phyloP scores from a whole-genome alignment of 2,888 invertebrate species.

The Tethea ocularis region DNA sequence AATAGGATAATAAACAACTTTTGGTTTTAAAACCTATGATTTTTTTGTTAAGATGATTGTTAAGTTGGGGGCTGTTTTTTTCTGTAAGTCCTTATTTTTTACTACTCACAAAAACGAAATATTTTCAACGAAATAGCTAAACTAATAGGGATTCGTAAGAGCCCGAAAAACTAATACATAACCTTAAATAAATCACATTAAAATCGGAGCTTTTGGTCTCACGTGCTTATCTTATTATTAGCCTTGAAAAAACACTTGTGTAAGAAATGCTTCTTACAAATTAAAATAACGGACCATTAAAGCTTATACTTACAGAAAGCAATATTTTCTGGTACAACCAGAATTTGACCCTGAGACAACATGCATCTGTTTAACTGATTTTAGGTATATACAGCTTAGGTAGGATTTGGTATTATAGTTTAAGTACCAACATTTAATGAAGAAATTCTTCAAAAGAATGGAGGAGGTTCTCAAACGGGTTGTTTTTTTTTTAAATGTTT shows the following conservation, averaged over 20 bases:
- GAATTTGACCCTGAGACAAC: constrained; percentile 3
- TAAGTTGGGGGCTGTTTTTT: background rate
- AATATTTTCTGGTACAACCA: background rate
- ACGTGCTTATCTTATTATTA: constrained; percentile 3
- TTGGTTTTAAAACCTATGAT: background rate
- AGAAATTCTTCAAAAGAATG: too few relatives aligned
- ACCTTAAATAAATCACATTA: background rate
- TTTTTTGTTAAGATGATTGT: background rate
- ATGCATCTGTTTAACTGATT: constrained; percentile 2
- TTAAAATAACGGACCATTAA: background rate
- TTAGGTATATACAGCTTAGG: background rate
- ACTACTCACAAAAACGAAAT: background rate
- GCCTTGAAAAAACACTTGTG: background rate
- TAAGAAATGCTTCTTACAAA: background rate
- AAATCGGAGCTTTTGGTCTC: background rate
- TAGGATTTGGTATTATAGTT: too few relatives aligned
- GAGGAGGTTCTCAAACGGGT: too few relatives aligned
- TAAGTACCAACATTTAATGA: too few relatives aligned
- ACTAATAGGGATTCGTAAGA: background rate
- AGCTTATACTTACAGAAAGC: background rate
- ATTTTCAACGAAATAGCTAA: background rate
- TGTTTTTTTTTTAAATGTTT: too few relatives aligned
- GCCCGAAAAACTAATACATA: background rate
- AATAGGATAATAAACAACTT: background rate
- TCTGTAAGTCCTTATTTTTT: background rate